Evolutionary conservation across 2,888 invertebrate genomes (phyloP).

Genomic region (Stenolophus ochropezus): DNA sequence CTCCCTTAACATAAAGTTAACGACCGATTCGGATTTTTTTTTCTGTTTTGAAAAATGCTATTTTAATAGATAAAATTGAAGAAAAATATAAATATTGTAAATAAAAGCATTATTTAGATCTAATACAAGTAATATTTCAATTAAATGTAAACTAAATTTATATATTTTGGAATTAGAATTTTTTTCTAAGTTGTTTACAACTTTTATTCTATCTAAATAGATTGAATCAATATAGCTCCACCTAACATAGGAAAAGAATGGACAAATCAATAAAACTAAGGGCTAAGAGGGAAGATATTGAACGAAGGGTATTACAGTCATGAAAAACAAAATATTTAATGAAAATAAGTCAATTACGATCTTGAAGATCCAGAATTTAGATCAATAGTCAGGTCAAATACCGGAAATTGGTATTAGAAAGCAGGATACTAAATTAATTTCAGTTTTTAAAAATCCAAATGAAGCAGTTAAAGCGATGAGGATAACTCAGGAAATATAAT

Average conservation of each 20-base stretch:
- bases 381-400: no score
- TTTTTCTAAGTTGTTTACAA: background rate
- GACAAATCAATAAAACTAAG: constrained; percentile 26
- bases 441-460: no score
- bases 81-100: background rate
- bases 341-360: background rate
- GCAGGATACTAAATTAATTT: no score
- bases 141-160: background rate
- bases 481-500: background rate
- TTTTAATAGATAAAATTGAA: background rate
- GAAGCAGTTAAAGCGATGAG: no score
- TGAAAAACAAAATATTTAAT: background rate
- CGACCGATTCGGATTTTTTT: no score
- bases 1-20: no score
- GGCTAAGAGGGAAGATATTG: background rate
- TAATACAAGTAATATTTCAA: no score
- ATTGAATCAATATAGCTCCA: constrained; percentile 22
- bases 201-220: background rate
- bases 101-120: no score
- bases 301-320: background rate
- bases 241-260: constrained; percentile 2
- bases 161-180: background rate
- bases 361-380: no score
- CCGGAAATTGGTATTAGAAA: no score
- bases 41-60: no score